A percentile compares a stretch with the other conserved stretches of the same genome.
Evolutionary conservation across 2,113 vertebrate genomes (phyloP).

Genomic region (Tylochromis polylepis): DNA sequence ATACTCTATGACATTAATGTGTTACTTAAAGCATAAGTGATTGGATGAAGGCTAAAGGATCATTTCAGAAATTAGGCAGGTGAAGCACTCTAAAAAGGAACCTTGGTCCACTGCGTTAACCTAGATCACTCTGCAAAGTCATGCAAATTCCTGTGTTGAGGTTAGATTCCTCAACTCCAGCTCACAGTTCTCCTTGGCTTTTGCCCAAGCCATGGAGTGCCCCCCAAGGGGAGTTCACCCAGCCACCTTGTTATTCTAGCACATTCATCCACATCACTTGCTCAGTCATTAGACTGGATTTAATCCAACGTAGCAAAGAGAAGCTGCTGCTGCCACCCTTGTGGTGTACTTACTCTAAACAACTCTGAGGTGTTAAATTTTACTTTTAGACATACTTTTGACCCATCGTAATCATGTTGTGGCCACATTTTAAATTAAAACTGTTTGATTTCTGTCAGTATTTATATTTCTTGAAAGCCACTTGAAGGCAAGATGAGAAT

Average conservation of each 20-base stretch:
- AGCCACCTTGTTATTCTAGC: conserved; percentile 62
- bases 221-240: conserved; percentile 53
- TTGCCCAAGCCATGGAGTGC: conserved; percentile 50
- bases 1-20: background rate
- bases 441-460: background rate
- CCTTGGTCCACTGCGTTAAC: conserved; percentile 22
- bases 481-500: background rate
- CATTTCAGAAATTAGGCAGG: background rate
- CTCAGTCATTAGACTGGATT: conserved; percentile 37
- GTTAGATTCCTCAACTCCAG: conserved; percentile 55
- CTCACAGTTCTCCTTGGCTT: conserved; percentile 61
- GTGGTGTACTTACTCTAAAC: background rate
- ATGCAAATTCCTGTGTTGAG: conserved; percentile 67
- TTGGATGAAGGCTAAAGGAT: background rate
- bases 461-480: background rate
- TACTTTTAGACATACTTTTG: background rate
- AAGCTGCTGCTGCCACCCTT: conserved; percentile 25
- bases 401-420: background rate
- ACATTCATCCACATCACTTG: conserved; percentile 65
- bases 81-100: background rate
- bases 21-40: background rate
- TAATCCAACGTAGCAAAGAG: conserved; percentile 25
- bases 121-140: conserved; percentile 57
- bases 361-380: conserved; percentile 7
- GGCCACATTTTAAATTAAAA: background rate